These are phyloP conservation scores for Holacanthella duospinosa DNA, from an alignment of 2,888 invertebrate genomes.

Conservation along the genomic window DNA sequence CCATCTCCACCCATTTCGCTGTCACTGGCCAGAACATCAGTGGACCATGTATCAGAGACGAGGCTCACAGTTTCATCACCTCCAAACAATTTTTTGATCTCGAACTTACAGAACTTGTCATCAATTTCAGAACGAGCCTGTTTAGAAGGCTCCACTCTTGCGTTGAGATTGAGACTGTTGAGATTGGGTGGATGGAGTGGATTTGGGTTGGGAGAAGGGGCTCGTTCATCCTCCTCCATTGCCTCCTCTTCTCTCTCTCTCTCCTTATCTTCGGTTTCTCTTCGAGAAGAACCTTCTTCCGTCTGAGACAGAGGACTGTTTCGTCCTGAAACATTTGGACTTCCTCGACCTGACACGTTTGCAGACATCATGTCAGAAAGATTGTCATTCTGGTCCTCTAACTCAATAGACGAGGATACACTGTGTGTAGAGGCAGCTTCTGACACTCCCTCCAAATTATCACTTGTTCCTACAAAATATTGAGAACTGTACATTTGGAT, in stretches of 20 bases:
- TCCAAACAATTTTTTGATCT: conserved; percentile 62
- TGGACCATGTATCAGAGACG: conserved; percentile 97
- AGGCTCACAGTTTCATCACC: conserved; percentile 93
- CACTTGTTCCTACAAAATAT: conserved; percentile 55
- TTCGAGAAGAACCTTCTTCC: conserved; percentile 11
- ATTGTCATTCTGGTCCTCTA: conserved; percentile 71
- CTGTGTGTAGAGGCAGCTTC: conserved; percentile 94
- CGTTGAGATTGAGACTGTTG: conserved; percentile 31
- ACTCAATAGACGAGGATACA: conserved; percentile 72
- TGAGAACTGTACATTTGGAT: conserved; percentile 12
- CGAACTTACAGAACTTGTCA: conserved; percentile 97
- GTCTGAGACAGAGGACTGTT: conserved; percentile 88
- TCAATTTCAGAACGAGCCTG: conserved; percentile 90
- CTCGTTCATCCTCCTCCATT: not conserved
- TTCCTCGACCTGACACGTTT: conserved; percentile 81
- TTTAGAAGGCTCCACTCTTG: conserved; percentile 13
- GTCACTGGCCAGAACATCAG: conserved; percentile 93
- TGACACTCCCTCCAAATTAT: conserved; percentile 87
- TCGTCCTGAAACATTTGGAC: conserved; percentile 90
- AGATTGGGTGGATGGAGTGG: conserved; percentile 33
- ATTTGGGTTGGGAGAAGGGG: conserved; percentile 11
- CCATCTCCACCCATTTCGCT: conserved; percentile 58
- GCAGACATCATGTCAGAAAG: conserved; percentile 95
- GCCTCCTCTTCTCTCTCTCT: conserved; percentile 12
- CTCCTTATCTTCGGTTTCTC: conserved; percentile 23